phyloP scores from a whole-genome alignment of 2,888 invertebrate genomes.

The Flexamia atlantica region DNA sequence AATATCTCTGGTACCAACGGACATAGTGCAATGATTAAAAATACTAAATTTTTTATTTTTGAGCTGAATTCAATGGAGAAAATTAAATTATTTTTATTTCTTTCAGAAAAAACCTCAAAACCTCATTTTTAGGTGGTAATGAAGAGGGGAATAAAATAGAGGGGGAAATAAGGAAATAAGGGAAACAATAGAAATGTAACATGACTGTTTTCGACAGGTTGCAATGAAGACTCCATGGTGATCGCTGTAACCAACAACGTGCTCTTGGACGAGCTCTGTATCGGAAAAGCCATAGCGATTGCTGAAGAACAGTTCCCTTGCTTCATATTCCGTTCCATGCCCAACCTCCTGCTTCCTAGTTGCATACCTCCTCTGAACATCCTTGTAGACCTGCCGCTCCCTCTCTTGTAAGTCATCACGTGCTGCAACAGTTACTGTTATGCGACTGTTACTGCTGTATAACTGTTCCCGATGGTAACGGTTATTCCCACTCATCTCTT shows the following conservation, averaged over 20 bases:
- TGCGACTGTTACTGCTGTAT: neutral
- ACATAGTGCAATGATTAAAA: too few species aligned
- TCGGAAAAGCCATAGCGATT: constrained; percentile 31
- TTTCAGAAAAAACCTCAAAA: too few species aligned
- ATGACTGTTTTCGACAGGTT: constrained; percentile 8
- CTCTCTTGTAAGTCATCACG: constrained; percentile 15
- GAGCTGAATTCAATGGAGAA: too few species aligned
- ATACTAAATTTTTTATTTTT: too few species aligned
- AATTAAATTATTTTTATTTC: too few species aligned
- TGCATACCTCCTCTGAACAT: constrained; percentile 50
- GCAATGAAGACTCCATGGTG: constrained; percentile 51
- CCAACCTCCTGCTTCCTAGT: constrained; percentile 27
- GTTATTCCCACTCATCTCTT: neutral
- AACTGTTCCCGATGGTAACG: constrained; percentile 3
- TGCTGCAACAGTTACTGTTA: neutral
- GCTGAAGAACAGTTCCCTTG: constrained; percentile 35
- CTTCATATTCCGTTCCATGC: constrained; percentile 47
- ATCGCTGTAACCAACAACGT: constrained; percentile 44
- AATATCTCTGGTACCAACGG: too few species aligned
- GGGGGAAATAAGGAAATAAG: too few species aligned
- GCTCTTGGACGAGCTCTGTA: constrained; percentile 10
- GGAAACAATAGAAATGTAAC: too few species aligned
- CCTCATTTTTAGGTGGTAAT: too few species aligned
- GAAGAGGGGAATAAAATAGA: too few species aligned
- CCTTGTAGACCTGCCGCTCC: constrained; percentile 36